phyloP scores from a whole-genome alignment of 2,113 vertebrate species.

The Atrichornis clamosus region DNA sequence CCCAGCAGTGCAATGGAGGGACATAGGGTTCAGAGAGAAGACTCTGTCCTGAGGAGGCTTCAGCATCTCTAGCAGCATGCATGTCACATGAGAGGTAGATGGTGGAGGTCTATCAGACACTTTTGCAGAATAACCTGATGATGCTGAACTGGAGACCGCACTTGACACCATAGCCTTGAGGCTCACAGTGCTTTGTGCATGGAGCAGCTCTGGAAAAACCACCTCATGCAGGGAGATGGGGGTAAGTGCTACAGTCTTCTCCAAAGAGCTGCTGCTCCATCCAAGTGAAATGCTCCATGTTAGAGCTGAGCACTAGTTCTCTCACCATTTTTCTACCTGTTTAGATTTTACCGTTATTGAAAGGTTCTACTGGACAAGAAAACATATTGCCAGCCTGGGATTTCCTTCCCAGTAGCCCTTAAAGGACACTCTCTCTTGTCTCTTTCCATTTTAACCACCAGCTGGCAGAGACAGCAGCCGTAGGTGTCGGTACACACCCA shows the following conservation, averaged over 20 bases:
- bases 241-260: not conserved
- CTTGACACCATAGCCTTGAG: rapidly evolving
- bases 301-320: rapidly evolving
- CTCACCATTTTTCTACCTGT: not conserved
- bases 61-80: not conserved
- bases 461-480: not conserved
- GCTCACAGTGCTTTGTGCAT: not conserved
- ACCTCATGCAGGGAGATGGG: not conserved
- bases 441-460: not conserved
- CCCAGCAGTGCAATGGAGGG: rapidly evolving
- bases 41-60: not conserved
- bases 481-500: rapidly evolving
- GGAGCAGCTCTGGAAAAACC: not conserved
- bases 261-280: not conserved
- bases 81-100: rapidly evolving
- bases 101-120: not conserved
- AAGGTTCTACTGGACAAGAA: not conserved
- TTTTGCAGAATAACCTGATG: not conserved
- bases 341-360: not conserved
- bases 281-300: not conserved
- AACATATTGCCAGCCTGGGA: not conserved
- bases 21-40: not conserved
- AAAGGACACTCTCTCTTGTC: rapidly evolving
- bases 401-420: not conserved
- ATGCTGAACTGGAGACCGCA: rapidly evolving